Evolutionary conservation across 2,888 invertebrate genomes (phyloP).

Genomic region (Acanthococcus lagerstroemiae): DNA sequence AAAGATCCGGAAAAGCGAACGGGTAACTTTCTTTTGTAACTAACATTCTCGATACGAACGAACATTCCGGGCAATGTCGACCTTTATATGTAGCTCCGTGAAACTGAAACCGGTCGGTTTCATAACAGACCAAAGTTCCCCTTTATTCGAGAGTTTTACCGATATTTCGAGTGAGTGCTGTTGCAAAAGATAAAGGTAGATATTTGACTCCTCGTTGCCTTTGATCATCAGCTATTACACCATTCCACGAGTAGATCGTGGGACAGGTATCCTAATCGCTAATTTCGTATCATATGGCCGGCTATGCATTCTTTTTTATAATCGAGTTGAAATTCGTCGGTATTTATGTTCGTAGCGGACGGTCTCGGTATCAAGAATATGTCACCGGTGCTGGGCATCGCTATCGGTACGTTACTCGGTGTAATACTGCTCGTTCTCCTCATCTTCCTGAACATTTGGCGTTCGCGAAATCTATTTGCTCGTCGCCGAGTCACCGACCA

Average conservation of each 20-base stretch:
- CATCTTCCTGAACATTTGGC: conserved; percentile 42
- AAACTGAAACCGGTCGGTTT: not conserved
- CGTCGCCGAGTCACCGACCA: conserved; percentile 2
- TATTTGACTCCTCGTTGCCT: too few species aligned
- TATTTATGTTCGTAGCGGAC: conserved; percentile 49
- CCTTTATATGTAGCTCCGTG: not conserved
- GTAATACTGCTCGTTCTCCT: conserved; percentile 45
- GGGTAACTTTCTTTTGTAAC: conserved; percentile 47
- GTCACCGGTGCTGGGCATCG: conserved; percentile 49
- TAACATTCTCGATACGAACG: not conserved
- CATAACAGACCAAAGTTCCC: too few species aligned
- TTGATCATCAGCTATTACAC: too few species aligned
- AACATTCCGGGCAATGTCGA: not conserved
- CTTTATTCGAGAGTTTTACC: too few species aligned
- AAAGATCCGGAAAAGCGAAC: conserved; percentile 77
- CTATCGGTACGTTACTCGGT: conserved; percentile 48
- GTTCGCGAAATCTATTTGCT: conserved; percentile 6
- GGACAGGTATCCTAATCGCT: too few species aligned
- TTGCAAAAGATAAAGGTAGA: too few species aligned
- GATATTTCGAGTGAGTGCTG: too few species aligned
- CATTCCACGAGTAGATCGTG: too few species aligned
- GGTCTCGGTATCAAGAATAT: conserved; percentile 47
- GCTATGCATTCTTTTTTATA: too few species aligned
- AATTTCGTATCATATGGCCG: too few species aligned
- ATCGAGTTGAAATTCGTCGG: too few species aligned